These are phyloP conservation scores for Pangasianodon gigas DNA, from an alignment of 2,113 vertebrate genomes.

Conservation along the genomic window DNA sequence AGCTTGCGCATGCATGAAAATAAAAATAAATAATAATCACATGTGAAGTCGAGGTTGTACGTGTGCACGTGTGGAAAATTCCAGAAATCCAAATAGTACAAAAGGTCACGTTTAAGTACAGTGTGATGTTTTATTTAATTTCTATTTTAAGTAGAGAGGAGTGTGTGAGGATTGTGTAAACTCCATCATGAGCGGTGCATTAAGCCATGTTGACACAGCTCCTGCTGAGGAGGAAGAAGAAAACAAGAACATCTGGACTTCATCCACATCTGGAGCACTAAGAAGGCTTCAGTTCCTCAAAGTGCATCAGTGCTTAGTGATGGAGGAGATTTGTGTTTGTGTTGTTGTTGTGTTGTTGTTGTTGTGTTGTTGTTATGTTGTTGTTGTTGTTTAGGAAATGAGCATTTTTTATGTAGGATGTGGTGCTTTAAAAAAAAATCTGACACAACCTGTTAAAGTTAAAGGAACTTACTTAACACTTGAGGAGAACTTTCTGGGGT, in stretches of 20 bases:
- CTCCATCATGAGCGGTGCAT: not conserved
- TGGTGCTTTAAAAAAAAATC: not conserved
- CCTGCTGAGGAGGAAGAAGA: not conserved
- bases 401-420: not conserved
- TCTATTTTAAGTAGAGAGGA: not conserved
- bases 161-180: not conserved
- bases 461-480: not conserved
- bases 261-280: constrained; percentile 6
- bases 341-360: not conserved
- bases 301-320: not conserved
- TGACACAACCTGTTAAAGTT: not conserved
- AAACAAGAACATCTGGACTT: constrained; percentile 40
- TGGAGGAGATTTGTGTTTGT: not conserved
- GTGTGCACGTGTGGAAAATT: not conserved
- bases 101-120: not conserved
- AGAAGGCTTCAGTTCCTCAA: not conserved
- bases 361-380: not conserved
- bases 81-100: not conserved
- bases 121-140: not conserved
- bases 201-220: constrained; percentile 11
- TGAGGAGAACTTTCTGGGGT: not conserved
- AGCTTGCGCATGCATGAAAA: not conserved
- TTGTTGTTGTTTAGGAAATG: not conserved
- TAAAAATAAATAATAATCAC: not conserved
- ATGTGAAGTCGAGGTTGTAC: not conserved